Evolutionary conservation across 1,140 invertebrate genomes (phyloP), one percentile per base, ranked within the genome.

Genomic region (Streblospio benedicti): DNA sequence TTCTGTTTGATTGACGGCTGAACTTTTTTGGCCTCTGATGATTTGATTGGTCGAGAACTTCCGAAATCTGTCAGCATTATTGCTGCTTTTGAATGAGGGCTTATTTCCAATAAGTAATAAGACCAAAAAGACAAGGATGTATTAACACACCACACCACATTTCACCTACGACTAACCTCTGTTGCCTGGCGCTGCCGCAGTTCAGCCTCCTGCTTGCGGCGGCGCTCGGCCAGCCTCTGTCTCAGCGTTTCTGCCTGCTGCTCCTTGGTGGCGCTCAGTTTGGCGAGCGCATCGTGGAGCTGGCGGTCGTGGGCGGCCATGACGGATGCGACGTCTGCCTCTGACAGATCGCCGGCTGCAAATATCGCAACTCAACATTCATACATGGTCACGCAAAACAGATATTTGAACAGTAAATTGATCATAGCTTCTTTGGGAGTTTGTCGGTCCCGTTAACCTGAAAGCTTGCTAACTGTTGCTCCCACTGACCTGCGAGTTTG

Each of bases 251-350:
- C 57, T 27, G 67, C 54, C 43, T 74, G 71, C 57, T 64, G 41
- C 16, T 67, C 54, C 50, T 67, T 68, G 18, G 65, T 60, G 2
- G 45, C 49, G 38, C 63, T 61, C 32, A 66, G 65, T 61, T 71
- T 64, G 33, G 38, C 58, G 51, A 73, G 64, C 9, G 58, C 61
- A 16, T 59, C 55, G 9, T 71, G 64, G 1, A 74, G 64, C n/a
- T 71, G 66, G 20, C 67, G 64, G 45, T 71, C 66, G 61, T 75
- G 71, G 16, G 64, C 52, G 14, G 50, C 47, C 25, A 75, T 52
- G n/a, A 75, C 73, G n/a, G 69, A 62, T 28, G 64, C 65, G 4
- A 72, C 63, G 63, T 74, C 64, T n/a, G 62, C 59, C n/a, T 72
- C 69, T 35, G 65, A 70, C 25, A 70, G 58, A 25, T 73, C 68